phyloP scores from a whole-genome alignment of 2,888 invertebrate genomes.

The Lycia hirtaria region DNA sequence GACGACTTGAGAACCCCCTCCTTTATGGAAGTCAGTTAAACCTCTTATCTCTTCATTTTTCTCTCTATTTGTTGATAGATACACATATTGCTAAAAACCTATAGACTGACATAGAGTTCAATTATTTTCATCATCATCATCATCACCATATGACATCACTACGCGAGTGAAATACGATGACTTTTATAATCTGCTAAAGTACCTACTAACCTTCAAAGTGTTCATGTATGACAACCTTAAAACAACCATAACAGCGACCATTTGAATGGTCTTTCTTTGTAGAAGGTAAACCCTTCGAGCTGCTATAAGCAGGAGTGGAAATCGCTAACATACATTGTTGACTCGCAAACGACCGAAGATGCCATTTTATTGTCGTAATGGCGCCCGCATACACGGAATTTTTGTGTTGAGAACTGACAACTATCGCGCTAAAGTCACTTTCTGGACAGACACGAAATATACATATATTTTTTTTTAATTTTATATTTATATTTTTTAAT shows the following conservation, averaged over 20 bases:
- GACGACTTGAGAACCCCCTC: too few species aligned
- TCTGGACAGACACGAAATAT: too few species aligned
- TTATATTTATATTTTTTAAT: neutral
- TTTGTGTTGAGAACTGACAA: neutral
- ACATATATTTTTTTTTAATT: neutral
- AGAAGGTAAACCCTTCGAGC: constrained; percentile 16
- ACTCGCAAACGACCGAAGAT: constrained; percentile 26
- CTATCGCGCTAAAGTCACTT: too few species aligned
- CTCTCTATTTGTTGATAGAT: too few species aligned
- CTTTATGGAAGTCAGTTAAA: too few species aligned
- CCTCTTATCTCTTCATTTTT: too few species aligned
- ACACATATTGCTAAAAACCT: too few species aligned
- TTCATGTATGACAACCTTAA: neutral
- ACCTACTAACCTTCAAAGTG: neutral
- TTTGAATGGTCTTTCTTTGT: constrained; percentile 13
- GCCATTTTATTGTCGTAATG: constrained; percentile 33
- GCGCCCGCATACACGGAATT: constrained; percentile 14
- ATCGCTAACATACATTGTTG: constrained; percentile 44
- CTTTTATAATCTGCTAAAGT: neutral
- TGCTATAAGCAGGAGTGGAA: constrained; percentile 36
- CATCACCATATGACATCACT: too few species aligned
- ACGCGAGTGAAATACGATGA: too few species aligned
- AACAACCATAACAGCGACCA: neutral
- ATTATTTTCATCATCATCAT: too few species aligned
- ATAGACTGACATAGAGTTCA: too few species aligned